A percentile compares a stretch with the other conserved stretches of the same genome.
Conservation (phyloP, 2,113 vertebrate genomes). For the Rhynchomys soricoides region DNA sequence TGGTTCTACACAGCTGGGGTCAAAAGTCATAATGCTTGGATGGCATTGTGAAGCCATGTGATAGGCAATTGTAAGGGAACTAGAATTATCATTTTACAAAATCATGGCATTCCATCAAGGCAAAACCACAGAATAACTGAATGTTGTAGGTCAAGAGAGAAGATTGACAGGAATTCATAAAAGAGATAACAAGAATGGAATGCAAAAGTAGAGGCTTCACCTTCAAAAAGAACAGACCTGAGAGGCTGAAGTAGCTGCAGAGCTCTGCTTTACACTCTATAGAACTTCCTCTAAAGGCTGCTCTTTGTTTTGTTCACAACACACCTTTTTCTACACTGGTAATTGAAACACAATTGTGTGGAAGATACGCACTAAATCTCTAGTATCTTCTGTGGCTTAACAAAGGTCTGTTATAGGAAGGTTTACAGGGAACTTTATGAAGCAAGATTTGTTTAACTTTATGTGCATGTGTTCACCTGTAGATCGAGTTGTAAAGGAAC, state of each 20-base stretch:
- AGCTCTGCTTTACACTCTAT: conserved; percentile 34
- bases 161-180: neutral
- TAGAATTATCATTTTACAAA: conserved; percentile 79
- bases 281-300: conserved; percentile 5
- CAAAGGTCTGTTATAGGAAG: neutral
- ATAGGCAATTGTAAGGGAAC: conserved; percentile 81
- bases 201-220: neutral
- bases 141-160: conserved; percentile 60
- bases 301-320: neutral
- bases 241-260: neutral
- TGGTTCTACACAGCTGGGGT: conserved; percentile 83
- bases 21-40: conserved; percentile 78
- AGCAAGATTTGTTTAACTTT: neutral
- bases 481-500: neutral
- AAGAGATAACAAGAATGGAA: conserved; percentile 37
- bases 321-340: conserved; percentile 37
- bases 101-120: conserved; percentile 22
- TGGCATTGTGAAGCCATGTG: conserved; percentile 77
- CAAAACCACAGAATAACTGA: conserved; percentile 72
- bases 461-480: neutral
- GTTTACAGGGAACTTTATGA: conserved; percentile 31
- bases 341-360: conserved; percentile 50
- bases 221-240: neutral
- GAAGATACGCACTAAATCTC: conserved; percentile 33
- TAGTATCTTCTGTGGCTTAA: neutral